Percentiles rank a stretch among this genome's conserved stretches.
Evolutionary conservation across 2,797 vertebrate species (phyloP).

Genomic region (Chelmon rostratus): DNA sequence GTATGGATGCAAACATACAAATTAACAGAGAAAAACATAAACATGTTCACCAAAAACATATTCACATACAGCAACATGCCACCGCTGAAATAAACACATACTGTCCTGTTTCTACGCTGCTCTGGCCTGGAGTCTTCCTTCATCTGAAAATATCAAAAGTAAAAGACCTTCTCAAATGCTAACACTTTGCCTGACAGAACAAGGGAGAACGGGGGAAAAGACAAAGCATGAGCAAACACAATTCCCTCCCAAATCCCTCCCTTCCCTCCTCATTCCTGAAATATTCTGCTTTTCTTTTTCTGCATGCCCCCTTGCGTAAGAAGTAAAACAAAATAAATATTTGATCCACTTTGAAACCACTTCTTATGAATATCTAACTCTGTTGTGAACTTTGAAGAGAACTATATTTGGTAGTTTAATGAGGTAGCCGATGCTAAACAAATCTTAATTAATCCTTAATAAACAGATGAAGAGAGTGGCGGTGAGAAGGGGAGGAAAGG

Average conservation of each 20-base stretch:
- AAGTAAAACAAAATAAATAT: slow-evolving; percentile 63
- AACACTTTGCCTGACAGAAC: slow-evolving; percentile 25
- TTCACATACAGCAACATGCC: not conserved
- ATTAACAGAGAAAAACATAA: not conserved
- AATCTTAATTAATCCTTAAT: slow-evolving; percentile 71
- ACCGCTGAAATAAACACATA: slow-evolving; percentile 1
- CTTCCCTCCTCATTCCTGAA: slow-evolving; percentile 11
- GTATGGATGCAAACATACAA: not conserved
- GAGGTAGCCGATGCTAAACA: slow-evolving; percentile 59
- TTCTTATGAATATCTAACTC: slow-evolving; percentile 61
- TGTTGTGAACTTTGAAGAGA: slow-evolving; percentile 54
- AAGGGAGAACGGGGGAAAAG: not conserved
- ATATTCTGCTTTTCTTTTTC: slow-evolving; percentile 37
- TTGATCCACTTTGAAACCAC: slow-evolving; percentile 64
- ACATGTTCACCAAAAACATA: not conserved
- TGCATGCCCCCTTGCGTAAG: slow-evolving; percentile 20
- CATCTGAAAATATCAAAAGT: slow-evolving; percentile 28
- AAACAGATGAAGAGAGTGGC: slow-evolving; percentile 52
- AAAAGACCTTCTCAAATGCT: slow-evolving; percentile 41
- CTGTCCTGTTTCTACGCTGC: slow-evolving; percentile 20
- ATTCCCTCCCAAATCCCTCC: slow-evolving; percentile 18
- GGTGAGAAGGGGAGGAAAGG: slow-evolving; percentile 24
- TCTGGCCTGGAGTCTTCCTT: slow-evolving; percentile 29
- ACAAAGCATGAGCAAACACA: slow-evolving; percentile 20
- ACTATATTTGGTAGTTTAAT: slow-evolving; percentile 70